These are phyloP conservation scores for Chaetorhynchus papuensis DNA, from an alignment of 2,113 vertebrate genomes.

Conservation along the genomic window DNA sequence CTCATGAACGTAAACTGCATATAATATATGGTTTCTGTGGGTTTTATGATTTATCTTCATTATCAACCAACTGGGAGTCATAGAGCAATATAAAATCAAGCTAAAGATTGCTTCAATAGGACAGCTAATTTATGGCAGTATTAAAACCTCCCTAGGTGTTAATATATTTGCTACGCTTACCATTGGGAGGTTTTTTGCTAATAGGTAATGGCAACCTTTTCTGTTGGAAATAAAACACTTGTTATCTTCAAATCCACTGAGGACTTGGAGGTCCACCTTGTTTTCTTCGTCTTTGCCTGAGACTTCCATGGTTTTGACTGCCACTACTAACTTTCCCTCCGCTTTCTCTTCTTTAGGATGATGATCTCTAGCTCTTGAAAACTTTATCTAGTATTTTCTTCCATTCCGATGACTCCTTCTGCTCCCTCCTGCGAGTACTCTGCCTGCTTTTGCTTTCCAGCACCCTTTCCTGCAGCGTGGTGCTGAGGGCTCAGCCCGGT, in stretches of 20 bases:
- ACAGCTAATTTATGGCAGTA: not conserved
- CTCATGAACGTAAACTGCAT: not conserved
- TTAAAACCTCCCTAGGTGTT: not conserved
- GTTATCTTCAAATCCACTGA: not conserved
- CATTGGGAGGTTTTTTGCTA: not conserved
- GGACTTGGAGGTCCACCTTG: not conserved
- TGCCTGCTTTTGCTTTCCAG: not conserved
- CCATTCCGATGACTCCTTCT: not conserved
- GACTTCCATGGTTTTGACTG: not conserved
- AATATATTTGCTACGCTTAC: not conserved
- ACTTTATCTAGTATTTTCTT: not conserved
- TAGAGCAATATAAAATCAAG: not conserved
- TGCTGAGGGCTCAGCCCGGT: not conserved
- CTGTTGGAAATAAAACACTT: not conserved
- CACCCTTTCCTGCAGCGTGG: accelerated
- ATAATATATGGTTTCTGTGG: not conserved
- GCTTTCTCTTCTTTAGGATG: not conserved
- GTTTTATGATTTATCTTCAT: not conserved
- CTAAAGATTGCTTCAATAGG: not conserved
- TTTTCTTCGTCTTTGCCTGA: not conserved
- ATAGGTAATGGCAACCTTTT: not conserved
- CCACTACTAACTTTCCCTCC: accelerated
- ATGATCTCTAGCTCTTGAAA: not conserved
- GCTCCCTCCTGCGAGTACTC: not conserved
- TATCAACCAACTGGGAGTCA: not conserved